Evolutionary conservation across 2,888 invertebrate species (phyloP).

Genomic region (Phaonia tiefii): DNA sequence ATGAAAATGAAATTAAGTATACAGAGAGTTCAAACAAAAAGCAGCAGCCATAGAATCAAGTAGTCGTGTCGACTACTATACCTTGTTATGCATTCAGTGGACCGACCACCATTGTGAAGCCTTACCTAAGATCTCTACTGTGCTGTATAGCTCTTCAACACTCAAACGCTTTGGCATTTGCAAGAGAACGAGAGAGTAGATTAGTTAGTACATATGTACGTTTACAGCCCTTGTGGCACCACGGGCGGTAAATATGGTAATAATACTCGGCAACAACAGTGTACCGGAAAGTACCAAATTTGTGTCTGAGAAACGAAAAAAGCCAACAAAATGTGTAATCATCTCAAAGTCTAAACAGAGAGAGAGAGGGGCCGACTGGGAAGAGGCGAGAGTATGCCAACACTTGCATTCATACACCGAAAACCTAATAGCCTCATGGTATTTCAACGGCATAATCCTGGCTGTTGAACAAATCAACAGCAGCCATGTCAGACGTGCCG

Average conservation of each 20-base stretch:
- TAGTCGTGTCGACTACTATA: too few species aligned
- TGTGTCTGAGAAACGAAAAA: too few species aligned
- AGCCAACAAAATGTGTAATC: too few species aligned
- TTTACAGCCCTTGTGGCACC: slow-evolving; percentile 46
- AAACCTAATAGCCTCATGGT: slow-evolving; percentile 20
- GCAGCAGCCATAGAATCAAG: neutral
- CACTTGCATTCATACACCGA: neutral
- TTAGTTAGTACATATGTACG: too few species aligned
- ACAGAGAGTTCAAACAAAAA: slow-evolving; percentile 42
- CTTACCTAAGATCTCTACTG: neutral
- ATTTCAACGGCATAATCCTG: slow-evolving; percentile 14
- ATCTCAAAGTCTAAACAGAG: too few species aligned
- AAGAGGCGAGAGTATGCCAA: neutral
- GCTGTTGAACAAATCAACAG: slow-evolving; percentile 7
- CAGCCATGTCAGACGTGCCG: neutral
- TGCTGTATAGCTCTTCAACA: neutral
- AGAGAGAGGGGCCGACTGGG: too few species aligned
- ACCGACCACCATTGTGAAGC: neutral
- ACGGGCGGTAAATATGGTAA: slow-evolving; percentile 57
- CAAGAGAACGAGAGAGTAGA: too few species aligned
- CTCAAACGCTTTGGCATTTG: too few species aligned
- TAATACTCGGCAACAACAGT: slow-evolving; percentile 6
- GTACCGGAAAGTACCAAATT: neutral
- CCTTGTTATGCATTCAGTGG: too few species aligned
- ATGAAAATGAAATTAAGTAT: slow-evolving; percentile 4